Evolutionary conservation across 2,888 invertebrate genomes (phyloP), one percentile per base, ranked within the genome.

Genomic region (Microctonus aethiopoides): DNA sequence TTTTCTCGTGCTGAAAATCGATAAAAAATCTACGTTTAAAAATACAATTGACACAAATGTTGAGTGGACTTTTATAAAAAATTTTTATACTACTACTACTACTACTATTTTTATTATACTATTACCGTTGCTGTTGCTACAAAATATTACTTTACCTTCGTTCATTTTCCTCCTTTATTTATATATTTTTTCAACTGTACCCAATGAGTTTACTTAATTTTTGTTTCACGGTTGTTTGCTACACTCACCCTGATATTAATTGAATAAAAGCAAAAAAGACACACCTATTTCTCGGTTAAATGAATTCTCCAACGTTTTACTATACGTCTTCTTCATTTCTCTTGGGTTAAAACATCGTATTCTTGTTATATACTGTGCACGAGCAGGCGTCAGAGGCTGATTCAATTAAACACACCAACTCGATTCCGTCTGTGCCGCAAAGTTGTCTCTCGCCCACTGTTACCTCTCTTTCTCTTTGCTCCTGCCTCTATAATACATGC

Each of bases 321-420:
- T 46, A 39, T 39, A 39, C n/a, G 16, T 16, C 46, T 46, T 16
- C 46, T 54, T 56, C 56, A 34, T 32, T n/a, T n/a, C 24, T 56
- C 36, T 10, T 9, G 54, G 32, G 26, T 63, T 24, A 22, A 54
- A 54, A 56, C 56, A 56, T 54, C 56, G 56, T 46, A 46, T 54
- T 39, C 65, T 20, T 32, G 57, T 29, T 65, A 56, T 54, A 56
- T 65, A 54, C 56, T 39, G 13, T 22, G 29, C 65, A 41, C 41
- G 32, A 36, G n/a, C 51, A 32, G 32, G 59, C 56, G 66, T 56
- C 59, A 59, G 46, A 67, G 59, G 22, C 46, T 67, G 57, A 67
- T 67, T 46, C 59, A 67, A 67, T 67, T 67, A 67, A 67, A 57
- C 59, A 46, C 46, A 22, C 29, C 66, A 65, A 65, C 65, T 65